A percentile compares a stretch with the other conserved stretches of the same genome.
These are phyloP conservation scores for Orestias chungarensis DNA, from an alignment of 2,797 vertebrate genomes.

Conservation along the genomic window DNA sequence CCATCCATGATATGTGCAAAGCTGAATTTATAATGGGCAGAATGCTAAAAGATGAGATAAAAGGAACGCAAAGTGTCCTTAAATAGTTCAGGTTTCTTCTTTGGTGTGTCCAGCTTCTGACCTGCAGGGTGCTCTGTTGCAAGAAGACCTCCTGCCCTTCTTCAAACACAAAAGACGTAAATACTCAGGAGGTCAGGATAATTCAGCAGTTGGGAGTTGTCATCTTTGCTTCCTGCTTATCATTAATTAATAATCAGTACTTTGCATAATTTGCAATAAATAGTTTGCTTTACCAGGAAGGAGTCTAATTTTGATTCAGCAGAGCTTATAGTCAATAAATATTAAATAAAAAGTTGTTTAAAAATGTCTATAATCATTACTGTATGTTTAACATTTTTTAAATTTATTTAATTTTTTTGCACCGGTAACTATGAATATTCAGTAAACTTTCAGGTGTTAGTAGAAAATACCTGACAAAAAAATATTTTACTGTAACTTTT, in stretches of 20 bases:
- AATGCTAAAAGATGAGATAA: conserved; percentile 31
- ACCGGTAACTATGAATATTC: neutral
- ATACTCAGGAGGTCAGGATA: conserved; percentile 19
- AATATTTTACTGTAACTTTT: neutral
- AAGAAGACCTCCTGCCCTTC: conserved; percentile 44
- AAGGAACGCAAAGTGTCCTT: conserved; percentile 20
- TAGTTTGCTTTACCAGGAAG: conserved; percentile 6
- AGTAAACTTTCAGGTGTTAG: neutral
- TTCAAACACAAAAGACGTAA: conserved; percentile 59
- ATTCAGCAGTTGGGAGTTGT: conserved; percentile 36
- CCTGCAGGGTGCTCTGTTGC: conserved; percentile 54
- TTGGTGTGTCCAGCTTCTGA: conserved; percentile 64
- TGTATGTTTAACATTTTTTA: neutral
- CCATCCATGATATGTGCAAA: conserved; percentile 47
- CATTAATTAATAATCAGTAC: conserved; percentile 10
- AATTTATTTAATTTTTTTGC: neutral
- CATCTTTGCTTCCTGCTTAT: conserved; percentile 20
- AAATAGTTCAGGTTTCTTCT: conserved; percentile 59
- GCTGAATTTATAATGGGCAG: conserved; percentile 7
- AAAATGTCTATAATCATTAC: neutral
- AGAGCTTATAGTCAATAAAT: neutral
- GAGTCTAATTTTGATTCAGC: conserved; percentile 11
- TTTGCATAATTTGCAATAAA: conserved; percentile 11
- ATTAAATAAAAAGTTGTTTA: neutral
- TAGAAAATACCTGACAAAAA: neutral